phyloP scores from a whole-genome alignment of 2,888 invertebrate genomes.

The Hermodice carunculata region DNA sequence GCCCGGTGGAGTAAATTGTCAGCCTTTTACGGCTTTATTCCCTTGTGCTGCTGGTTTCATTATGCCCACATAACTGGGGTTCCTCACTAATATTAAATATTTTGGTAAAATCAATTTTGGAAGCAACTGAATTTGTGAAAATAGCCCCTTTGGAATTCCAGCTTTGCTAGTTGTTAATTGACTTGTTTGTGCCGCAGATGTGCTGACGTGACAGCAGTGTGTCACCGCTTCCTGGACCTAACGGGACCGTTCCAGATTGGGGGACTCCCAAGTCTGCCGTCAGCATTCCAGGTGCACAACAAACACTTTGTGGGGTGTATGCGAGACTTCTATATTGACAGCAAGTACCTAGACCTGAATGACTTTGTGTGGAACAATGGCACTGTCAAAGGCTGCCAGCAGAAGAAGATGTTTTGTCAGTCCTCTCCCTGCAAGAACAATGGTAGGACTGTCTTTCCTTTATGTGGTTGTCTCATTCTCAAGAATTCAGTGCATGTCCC shows the following conservation, averaged over 20 bases:
- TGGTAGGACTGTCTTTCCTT: slow-evolving; percentile 71
- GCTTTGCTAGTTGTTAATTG: too few species aligned
- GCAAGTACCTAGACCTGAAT: slow-evolving; percentile 88
- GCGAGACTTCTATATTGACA: slow-evolving; percentile 87
- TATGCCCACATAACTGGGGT: too few species aligned
- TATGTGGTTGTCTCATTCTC: background rate
- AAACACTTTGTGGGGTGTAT: slow-evolving; percentile 91
- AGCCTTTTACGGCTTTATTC: too few species aligned
- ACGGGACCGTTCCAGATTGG: slow-evolving; percentile 92
- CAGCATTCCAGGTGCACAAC: slow-evolving; percentile 60
- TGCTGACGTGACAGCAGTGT: slow-evolving; percentile 71
- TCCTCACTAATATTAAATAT: too few species aligned
- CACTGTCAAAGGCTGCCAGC: slow-evolving; percentile 83
- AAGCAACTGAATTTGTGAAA: too few species aligned
- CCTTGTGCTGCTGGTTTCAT: too few species aligned
- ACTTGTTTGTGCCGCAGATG: slow-evolving; percentile 70
- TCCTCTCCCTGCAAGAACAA: slow-evolving; percentile 89
- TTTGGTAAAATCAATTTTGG: too few species aligned
- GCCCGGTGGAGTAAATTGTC: too few species aligned
- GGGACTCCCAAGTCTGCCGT: slow-evolving; percentile 79
- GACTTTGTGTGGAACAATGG: slow-evolving; percentile 51
- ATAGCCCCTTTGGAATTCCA: too few species aligned
- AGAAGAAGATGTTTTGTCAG: slow-evolving; percentile 85
- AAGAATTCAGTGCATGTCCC: slow-evolving; percentile 16
- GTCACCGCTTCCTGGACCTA: slow-evolving; percentile 85